A percentile compares a stretch with the other conserved stretches of the same genome.
Evolutionary conservation across 2,888 invertebrate genomes (phyloP).

Genomic region (Parapristionchus giblindavisi): DNA sequence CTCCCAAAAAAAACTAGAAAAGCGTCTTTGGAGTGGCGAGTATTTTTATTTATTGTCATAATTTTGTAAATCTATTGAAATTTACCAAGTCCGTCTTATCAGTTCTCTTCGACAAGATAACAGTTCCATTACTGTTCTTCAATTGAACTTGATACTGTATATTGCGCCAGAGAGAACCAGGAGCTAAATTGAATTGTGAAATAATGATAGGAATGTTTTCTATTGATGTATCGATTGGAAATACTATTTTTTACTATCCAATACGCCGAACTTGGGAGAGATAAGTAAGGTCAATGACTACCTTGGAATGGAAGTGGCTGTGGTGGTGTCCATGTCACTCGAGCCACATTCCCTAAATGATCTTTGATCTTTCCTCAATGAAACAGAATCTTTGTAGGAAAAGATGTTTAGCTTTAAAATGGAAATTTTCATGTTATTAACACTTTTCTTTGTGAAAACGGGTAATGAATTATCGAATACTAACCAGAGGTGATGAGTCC

Average conservation of each 20-base stretch:
- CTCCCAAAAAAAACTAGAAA: no score
- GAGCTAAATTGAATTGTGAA: background rate
- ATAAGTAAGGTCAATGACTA: background rate
- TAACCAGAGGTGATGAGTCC: slow-evolving; percentile 1
- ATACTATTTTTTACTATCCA: background rate
- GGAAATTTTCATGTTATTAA: no score
- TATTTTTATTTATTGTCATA: background rate
- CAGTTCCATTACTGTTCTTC: background rate
- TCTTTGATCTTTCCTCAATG: no score
- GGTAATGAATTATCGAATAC: background rate
- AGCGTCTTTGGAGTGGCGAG: no score
- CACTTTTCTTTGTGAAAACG: background rate
- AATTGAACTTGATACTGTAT: slow-evolving; percentile 22
- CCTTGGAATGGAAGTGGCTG: slow-evolving; percentile 35
- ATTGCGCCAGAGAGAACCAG: slow-evolving; percentile 35
- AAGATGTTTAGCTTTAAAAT: no score
- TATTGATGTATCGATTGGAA: background rate
- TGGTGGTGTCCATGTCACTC: slow-evolving; percentile 36
- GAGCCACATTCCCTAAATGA: background rate
- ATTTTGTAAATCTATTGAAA: slow-evolving; percentile 33
- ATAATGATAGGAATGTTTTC: background rate
- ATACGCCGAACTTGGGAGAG: background rate
- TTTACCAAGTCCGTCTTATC: slow-evolving; percentile 27
- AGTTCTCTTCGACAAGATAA: background rate
- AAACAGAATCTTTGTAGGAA: no score